Conservation (phyloP, 1,140 invertebrate genomes). For the Vanessa tameamea region DNA sequence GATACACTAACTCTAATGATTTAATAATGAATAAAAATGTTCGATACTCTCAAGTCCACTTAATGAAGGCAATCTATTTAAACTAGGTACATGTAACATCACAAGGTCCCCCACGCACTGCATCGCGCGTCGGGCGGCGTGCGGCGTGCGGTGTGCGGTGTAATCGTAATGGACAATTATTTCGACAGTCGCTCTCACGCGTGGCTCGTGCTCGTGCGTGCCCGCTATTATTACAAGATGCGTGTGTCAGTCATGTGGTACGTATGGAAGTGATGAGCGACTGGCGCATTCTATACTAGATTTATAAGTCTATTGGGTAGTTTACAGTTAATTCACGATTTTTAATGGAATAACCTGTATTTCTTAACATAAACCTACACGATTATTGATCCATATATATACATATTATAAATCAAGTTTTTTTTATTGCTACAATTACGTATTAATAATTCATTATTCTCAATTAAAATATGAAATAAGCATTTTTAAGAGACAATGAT, state of each 20-base stretch:
- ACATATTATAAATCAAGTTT: no score
- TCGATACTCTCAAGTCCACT: conserved; percentile 22
- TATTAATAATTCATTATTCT: no score
- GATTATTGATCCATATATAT: no score
- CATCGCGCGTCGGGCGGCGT: conserved; percentile 15
- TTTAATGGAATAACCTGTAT: no score
- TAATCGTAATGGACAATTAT: conserved; percentile 75
- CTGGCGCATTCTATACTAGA: background rate
- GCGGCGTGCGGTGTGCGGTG: conserved; percentile 31
- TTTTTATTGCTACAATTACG: no score
- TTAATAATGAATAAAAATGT: background rate
- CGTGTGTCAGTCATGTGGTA: conserved; percentile 48
- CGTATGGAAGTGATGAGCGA: conserved; percentile 13
- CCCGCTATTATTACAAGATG: conserved; percentile 65
- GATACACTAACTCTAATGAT: background rate
- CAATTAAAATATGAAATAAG: background rate
- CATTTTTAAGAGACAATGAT: background rate
- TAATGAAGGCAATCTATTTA: conserved; percentile 30
- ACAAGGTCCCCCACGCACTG: conserved; percentile 28
- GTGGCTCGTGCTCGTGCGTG: conserved; percentile 73
- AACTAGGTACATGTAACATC: conserved; percentile 23
- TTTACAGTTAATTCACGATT: no score
- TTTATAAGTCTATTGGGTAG: no score
- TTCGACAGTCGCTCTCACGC: conserved; percentile 76
- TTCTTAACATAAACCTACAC: no score